Base-by-base conservation (phyloP, 2,888 invertebrate species). In the Mayetiola destructor region DNA sequence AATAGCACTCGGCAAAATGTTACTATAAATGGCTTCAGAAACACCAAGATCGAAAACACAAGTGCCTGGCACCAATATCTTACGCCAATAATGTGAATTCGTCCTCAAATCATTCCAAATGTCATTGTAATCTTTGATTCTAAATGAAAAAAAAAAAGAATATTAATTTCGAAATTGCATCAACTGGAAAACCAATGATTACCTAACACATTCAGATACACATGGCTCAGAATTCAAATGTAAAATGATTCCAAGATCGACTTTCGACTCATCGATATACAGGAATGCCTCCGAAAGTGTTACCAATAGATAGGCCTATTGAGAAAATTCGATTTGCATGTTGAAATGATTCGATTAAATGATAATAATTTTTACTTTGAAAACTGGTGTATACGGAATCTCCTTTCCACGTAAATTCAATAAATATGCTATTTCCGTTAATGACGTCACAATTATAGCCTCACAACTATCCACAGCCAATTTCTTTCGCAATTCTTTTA, bases 381-480 rank as follows among this genome's bases (percentile, higher is more conserved):
- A 74, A 18, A 88, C 81, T 0, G 93, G 91, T 1, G 85, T 86
- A 67, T 81, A 84, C 0, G 85, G 84, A 61, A 89, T 77, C 72
- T 94, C 93, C 58, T 80, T 75, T 0, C 90, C 92, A n/a, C 93
- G 78, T 18, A 94, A 80, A 69, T 94, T 94, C 35, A 92, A 75
- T 32, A 93, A 71, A 85, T 92, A 93, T 0, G 91, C 88, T 48
- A 87, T 81, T 70, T 93, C 92, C 64, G 92, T 90, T 57, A 93
- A 71, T 0, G 90, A 85, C 0, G 91, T 89, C 14, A 94, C 77
- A 29, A 93, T 78, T 75, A 91, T 81, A 1, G 88, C 88, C 63
- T 87, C 84, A 1, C 80, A 84, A 0, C 77, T 77, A n/a, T 76
- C 69, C 3, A 75, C 70, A 21, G 73, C 70, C 64, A 93, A 75